Evolutionary conservation across 1,140 invertebrate genomes (phyloP).

Genomic region (Temnothorax longispinosus): DNA sequence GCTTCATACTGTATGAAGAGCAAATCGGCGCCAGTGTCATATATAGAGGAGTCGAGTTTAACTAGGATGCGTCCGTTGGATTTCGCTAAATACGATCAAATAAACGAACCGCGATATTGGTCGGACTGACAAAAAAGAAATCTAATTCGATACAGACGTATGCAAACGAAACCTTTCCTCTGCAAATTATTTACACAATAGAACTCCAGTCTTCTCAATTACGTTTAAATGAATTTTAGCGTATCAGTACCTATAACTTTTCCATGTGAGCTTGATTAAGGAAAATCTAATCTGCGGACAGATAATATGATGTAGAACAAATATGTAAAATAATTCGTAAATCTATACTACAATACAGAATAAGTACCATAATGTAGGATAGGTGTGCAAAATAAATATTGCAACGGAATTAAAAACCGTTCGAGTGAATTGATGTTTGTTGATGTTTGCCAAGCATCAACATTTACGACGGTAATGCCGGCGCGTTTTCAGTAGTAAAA

Average conservation of each 20-base stretch:
- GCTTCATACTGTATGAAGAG: conserved; percentile 42
- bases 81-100: conserved; percentile 17
- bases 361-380: not conserved
- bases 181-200: not conserved
- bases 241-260: not conserved
- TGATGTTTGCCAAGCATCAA: not conserved
- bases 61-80: conserved; percentile 27
- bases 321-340: conserved; percentile 2
- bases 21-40: conserved; percentile 22
- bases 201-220: not conserved
- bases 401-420: conserved; percentile 23
- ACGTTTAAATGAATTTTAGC: not conserved
- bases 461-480: conserved; percentile 4
- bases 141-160: not conserved
- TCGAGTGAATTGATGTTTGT: conserved; percentile 25
- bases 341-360: not conserved
- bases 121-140: not conserved
- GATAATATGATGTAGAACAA: not conserved
- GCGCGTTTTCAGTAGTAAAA: conserved; percentile 17
- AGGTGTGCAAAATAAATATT: conserved; percentile 22
- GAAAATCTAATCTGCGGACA: not conserved
- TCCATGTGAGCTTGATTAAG: not conserved
- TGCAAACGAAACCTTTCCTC: not conserved
- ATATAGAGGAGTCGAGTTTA: not conserved
- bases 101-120: not conserved